Base-by-base conservation (phyloP, 2,113 vertebrate genomes). In the Limnothrissa miodon region DNA sequence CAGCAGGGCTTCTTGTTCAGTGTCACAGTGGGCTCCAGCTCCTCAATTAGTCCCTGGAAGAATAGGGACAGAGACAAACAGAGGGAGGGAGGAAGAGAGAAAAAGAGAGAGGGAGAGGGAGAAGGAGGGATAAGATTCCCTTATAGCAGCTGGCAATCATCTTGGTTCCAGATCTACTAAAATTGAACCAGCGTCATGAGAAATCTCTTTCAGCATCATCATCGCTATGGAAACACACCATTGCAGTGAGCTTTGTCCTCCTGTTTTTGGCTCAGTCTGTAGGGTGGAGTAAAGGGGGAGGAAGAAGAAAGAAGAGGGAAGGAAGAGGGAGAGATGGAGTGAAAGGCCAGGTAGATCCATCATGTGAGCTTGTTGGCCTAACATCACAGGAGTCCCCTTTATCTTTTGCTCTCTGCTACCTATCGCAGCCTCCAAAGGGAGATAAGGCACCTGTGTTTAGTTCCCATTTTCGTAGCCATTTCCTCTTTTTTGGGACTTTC, bases 391-490 rank as follows among this genome's bases (percentile, higher is more conserved):
- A 1, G 56, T 82, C 83, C 82, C 81, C 51, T 17, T 15, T 19
- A 15, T 51, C 17, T n/a, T n/a, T n/a, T 87, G 48, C 83, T 87
- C 90, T 89, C 79, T 82, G n/a, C n/a, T n/a, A n/a, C 87, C 11
- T 25, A 48, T 86, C 15, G 19, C 83, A 78, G 70, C 45, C 46
- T 25, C 70, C 39, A 81, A 82, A 82, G 42, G 53, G 51, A 82
- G 83, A 66, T 56, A 79, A 29, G 66, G 56, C 83, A 70, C 78
- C 36, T 80, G 44, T 83, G 82, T 88, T 84, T 42, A 81, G 79
- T 86, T 89, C 15, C 15, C 39, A 36, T 81, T 83, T 85, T 23
- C 25, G 29, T 13, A n/a, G 39, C 78, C 21, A 25, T 83, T 82
- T 84, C 8, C 56, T 78, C 79, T 48, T 59, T 85, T 82, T 84